A percentile compares a stretch with the other conserved stretches of the same genome.
Evolutionary conservation across 2,797 vertebrate genomes (phyloP).

Genomic region (Chanos chanos): DNA sequence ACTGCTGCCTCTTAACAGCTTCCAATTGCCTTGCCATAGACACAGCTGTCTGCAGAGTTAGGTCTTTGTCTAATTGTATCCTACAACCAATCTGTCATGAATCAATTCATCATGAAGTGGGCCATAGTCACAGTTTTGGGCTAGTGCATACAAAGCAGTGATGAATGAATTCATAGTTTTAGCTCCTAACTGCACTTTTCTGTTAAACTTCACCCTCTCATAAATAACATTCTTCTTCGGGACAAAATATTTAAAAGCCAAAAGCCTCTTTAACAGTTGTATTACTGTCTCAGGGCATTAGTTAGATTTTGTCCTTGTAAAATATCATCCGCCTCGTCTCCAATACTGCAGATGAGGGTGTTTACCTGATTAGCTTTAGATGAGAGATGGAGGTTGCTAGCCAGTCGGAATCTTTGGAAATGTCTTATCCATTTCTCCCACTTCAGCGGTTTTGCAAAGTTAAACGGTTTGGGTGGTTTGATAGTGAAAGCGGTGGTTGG

Average conservation of each 20-base stretch:
- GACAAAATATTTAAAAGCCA: conserved; percentile 10
- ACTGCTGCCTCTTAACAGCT: too few species aligned
- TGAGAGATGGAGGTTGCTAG: conserved; percentile 8
- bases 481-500: conserved; percentile 12
- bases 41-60: not conserved
- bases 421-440: conserved; percentile 29
- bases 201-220: not conserved
- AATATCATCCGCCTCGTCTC: conserved; percentile 17
- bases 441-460: conserved; percentile 26
- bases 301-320: conserved; percentile 8
- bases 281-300: not conserved
- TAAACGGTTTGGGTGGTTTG: conserved; percentile 15
- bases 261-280: conserved; percentile 3
- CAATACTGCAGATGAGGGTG: conserved; percentile 19
- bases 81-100: not conserved
- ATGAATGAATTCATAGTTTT: not conserved
- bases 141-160: not conserved
- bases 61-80: not conserved
- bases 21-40: too few species aligned
- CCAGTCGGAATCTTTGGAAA: conserved; percentile 13
- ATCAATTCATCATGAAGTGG: not conserved
- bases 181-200: not conserved
- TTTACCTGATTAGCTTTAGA: conserved; percentile 32
- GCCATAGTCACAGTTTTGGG: not conserved
- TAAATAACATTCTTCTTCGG: conserved; percentile 18